Evolutionary conservation across 2,113 vertebrate genomes (phyloP), one percentile per base, ranked within the genome.

Genomic region (Myodes glareolus): DNA sequence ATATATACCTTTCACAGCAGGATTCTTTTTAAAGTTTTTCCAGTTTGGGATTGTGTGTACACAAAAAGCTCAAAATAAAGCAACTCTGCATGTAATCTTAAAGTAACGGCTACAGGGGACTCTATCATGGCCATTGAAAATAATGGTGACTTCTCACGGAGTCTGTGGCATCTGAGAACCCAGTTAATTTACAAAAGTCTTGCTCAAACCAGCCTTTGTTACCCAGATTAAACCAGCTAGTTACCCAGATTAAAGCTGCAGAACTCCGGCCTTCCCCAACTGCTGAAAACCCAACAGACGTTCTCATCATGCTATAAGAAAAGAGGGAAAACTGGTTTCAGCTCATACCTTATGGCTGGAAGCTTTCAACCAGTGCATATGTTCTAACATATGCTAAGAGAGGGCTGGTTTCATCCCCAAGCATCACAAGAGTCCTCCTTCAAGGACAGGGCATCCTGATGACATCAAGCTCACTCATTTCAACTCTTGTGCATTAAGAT

Each of bases 1-100:
- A 98, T 98, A 98, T 98, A 98, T 98, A 98, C 97, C 98, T 98
- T 99, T 98, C 98, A 98, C 98, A 98, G 98, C 98, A 98, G 98
- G 97, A 98, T 98, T 98, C 98, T 97, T 98, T 98, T 98, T 96
- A 96, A 94, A 82, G 96, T 98, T 98, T 98, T 98, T 98, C 98
- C 98, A 98, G 98, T 98, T 98, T 98, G 98, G 98, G 98, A 98
- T 98, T 98, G 98, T 93, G 97, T 98, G 98, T 98, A 98, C 97
- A 98, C 52, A 78, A 98, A 99, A 98, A 98, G 98, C 98, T 98
- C 97, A 98, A 98, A 98, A 98, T 98, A 98, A 98, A 99, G 98
- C 98, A 98, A 98, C 98, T 99, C 98, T 98, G 98, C 95, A 98
- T 98, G 97, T 98, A 86, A 97, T 97, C 97, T 97, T 98, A 97